A percentile compares a stretch with the other conserved stretches of the same genome.
phyloP scores from a whole-genome alignment of 2,888 invertebrate genomes.

The Ptychoptera contaminata region DNA sequence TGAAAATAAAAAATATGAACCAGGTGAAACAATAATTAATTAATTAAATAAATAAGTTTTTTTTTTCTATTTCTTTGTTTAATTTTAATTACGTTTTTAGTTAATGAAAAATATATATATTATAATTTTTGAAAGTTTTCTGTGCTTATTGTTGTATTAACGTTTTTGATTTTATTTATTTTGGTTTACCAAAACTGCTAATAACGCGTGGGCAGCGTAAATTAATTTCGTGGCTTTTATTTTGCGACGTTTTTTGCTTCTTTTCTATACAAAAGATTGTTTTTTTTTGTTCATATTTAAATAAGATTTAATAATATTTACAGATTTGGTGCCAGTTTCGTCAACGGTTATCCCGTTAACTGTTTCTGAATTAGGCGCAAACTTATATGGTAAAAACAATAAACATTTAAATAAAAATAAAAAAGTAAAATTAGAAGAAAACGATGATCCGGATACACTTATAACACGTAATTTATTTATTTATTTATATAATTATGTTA shows the following conservation, averaged over 20 bases:
- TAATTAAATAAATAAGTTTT: background rate
- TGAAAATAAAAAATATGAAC: constrained; percentile 33
- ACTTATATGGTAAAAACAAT: constrained; percentile 30
- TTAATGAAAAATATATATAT: too few species aligned
- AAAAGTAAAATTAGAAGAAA: constrained; percentile 25
- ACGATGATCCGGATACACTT: constrained; percentile 22
- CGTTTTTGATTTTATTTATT: too few species aligned
- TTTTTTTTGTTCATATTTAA: constrained; percentile 4
- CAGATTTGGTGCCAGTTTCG: constrained; percentile 47
- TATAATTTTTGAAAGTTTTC: too few species aligned
- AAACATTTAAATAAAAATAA: constrained; percentile 29
- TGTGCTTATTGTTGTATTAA: too few species aligned
- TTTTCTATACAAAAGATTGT: background rate
- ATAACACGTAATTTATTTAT: constrained; percentile 22
- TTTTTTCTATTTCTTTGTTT: constrained; percentile 3
- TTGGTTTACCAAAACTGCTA: too few species aligned
- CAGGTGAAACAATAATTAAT: constrained; percentile 25
- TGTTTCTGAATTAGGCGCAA: constrained; percentile 41
- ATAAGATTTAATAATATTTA: constrained; percentile 8
- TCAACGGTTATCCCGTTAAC: constrained; percentile 49
- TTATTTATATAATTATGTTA: background rate
- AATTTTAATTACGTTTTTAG: constrained; percentile 3
- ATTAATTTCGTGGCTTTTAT: background rate
- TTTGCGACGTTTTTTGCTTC: background rate
- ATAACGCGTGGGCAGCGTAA: background rate